These are phyloP conservation scores for Podarcis siculus DNA, from an alignment of 2,797 vertebrate genomes.

Conservation along the genomic window DNA sequence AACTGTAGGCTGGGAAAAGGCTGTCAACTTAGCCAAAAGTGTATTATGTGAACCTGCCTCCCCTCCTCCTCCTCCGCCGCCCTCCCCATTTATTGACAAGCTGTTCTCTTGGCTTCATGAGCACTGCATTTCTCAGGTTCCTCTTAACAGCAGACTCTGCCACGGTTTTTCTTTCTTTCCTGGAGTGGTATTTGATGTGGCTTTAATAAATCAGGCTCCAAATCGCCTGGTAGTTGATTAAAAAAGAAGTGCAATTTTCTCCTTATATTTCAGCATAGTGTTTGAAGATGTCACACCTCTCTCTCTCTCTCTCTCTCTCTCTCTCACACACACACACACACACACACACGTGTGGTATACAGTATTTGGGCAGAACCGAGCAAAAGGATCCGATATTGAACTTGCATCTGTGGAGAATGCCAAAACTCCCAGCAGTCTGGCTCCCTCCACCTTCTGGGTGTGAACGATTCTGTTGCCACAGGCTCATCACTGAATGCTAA, in stretches of 20 bases:
- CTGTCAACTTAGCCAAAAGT: slow-evolving; percentile 68
- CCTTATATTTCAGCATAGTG: background rate
- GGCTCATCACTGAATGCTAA: slow-evolving; percentile 20
- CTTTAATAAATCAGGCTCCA: slow-evolving; percentile 8
- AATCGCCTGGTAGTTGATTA: slow-evolving; percentile 31
- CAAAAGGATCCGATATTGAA: background rate
- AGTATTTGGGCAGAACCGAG: background rate
- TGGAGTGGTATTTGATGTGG: slow-evolving; percentile 19
- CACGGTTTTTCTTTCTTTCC: slow-evolving; percentile 6
- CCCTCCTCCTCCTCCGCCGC: slow-evolving; percentile 39
- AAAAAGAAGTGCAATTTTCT: background rate
- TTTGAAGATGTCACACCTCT: background rate
- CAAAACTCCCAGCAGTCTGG: background rate
- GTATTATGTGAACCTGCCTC: background rate
- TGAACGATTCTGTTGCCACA: background rate
- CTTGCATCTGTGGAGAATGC: background rate
- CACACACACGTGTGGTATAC: background rate
- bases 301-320: no score
- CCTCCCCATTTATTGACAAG: slow-evolving; percentile 8
- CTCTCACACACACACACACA: background rate
- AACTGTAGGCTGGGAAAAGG: slow-evolving; percentile 78
- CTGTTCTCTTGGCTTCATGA: slow-evolving; percentile 34
- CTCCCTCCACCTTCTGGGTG: background rate
- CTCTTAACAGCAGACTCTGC: background rate
- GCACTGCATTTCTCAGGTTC: slow-evolving; percentile 49